Conservation (phyloP, 2,113 vertebrate genomes). For the Clarias magur region DNA sequence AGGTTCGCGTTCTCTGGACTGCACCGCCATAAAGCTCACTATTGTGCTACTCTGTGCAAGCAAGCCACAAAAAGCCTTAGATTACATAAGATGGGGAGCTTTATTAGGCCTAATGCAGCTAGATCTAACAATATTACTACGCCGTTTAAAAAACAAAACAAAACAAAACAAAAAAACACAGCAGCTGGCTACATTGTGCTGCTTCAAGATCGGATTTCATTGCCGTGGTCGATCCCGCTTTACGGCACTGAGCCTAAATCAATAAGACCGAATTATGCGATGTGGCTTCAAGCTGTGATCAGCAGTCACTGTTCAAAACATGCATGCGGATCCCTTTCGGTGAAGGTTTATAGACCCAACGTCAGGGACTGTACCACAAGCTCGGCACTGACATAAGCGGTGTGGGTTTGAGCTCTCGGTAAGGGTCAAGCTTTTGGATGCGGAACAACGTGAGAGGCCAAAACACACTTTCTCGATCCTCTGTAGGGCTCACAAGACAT, state of each 20-base stretch:
- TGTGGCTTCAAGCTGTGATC: slow-evolving; percentile 28
- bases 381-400: slow-evolving; percentile 20
- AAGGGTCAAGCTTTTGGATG: slow-evolving; percentile 9
- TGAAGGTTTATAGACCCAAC: slow-evolving; percentile 24
- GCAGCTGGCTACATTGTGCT: slow-evolving; percentile 22
- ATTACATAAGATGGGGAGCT: slow-evolving; percentile 35
- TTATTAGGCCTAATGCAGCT: slow-evolving; percentile 24
- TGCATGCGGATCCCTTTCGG: not conserved
- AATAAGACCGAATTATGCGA: slow-evolving; percentile 18
- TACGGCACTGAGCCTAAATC: slow-evolving; percentile 28
- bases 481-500: not conserved
- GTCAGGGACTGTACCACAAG: not conserved
- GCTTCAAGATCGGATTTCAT: slow-evolving; percentile 38
- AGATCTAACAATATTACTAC: slow-evolving; percentile 35
- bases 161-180: slow-evolving; percentile 14
- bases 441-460: slow-evolving; percentile 2
- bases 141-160: not conserved
- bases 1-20: slow-evolving; percentile 33
- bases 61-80: slow-evolving; percentile 24
- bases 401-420: slow-evolving; percentile 12
- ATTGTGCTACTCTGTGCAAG: slow-evolving; percentile 35
- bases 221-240: slow-evolving; percentile 12
- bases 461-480: not conserved
- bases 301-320: slow-evolving; percentile 16
- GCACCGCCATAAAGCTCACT: slow-evolving; percentile 39